Evolutionary conservation across 2,888 invertebrate genomes (phyloP).

Genomic region (Drosophila testacea): DNA sequence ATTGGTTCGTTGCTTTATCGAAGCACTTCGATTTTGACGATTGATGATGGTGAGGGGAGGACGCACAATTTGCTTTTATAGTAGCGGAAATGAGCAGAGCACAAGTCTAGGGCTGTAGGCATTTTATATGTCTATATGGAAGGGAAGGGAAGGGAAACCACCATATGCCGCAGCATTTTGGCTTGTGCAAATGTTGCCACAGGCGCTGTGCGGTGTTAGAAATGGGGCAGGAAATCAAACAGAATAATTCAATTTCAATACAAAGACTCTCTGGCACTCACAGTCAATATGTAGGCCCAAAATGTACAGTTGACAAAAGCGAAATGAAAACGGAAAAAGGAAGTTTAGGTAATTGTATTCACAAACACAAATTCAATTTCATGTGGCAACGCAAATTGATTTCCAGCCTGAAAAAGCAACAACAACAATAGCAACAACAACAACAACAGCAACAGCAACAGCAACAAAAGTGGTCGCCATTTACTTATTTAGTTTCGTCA

Average conservation of each 20-base stretch:
- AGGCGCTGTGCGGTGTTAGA: slow-evolving; percentile 36
- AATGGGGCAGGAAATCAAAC: slow-evolving; percentile 77
- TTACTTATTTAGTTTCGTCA: slow-evolving; percentile 11
- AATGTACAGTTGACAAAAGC: slow-evolving; percentile 42
- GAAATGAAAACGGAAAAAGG: slow-evolving; percentile 58
- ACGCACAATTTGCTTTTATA: slow-evolving; percentile 50
- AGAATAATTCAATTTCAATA: slow-evolving; percentile 82
- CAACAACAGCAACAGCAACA: slow-evolving; percentile 9
- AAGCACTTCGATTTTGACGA: slow-evolving; percentile 63
- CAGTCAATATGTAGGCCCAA: slow-evolving; percentile 26
- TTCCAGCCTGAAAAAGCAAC: slow-evolving; percentile 35
- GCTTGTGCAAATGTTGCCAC: slow-evolving; percentile 60
- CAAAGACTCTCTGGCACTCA: slow-evolving; percentile 64
- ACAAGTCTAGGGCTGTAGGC: slow-evolving; percentile 45
- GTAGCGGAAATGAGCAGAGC: slow-evolving; percentile 66
- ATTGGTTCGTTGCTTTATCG: slow-evolving; percentile 26
- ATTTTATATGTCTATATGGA: slow-evolving; percentile 12
- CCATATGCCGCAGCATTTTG: slow-evolving; percentile 72
- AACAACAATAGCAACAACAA: slow-evolving; percentile 10
- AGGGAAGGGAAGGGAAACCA: background rate
- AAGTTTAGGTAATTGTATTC: slow-evolving; percentile 80
- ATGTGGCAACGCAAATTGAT: slow-evolving; percentile 75
- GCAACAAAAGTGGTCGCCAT: slow-evolving; percentile 26
- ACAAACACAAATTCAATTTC: slow-evolving; percentile 78
- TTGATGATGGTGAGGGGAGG: slow-evolving; percentile 5